These are phyloP conservation scores for Pelusios castaneus DNA, from an alignment of 2,113 vertebrate genomes.

Conservation along the genomic window DNA sequence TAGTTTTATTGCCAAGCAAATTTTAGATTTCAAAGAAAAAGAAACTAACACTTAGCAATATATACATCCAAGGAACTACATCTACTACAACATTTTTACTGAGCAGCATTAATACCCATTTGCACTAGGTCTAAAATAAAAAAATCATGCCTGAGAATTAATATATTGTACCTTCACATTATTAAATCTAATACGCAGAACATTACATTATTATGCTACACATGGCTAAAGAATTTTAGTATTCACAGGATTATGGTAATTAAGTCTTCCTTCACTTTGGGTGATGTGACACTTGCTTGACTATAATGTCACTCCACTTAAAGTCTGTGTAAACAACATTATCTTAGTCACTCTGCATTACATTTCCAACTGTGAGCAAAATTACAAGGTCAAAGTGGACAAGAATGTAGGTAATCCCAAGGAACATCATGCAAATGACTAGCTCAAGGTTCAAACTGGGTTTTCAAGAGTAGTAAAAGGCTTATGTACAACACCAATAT, in stretches of 20 bases:
- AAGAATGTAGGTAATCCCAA: constrained; percentile 79
- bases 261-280: constrained; percentile 84
- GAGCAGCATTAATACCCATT: background rate
- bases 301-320: constrained; percentile 90
- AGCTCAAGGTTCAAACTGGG: constrained; percentile 65
- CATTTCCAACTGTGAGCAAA: constrained; percentile 83
- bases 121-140: constrained; percentile 36
- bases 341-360: constrained; percentile 84
- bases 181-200: constrained; percentile 74
- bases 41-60: background rate
- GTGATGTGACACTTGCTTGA: constrained; percentile 86
- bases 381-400: constrained; percentile 86
- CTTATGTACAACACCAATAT: constrained; percentile 52
- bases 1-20: background rate
- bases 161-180: constrained; percentile 55
- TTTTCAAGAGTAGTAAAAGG: constrained; percentile 72
- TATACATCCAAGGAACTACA: background rate
- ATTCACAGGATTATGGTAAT: constrained; percentile 87
- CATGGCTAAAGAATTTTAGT: constrained; percentile 83
- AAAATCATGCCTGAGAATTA: constrained; percentile 17
- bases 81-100: background rate
- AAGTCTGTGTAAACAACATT: constrained; percentile 90
- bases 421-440: constrained; percentile 78
- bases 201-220: constrained; percentile 83
- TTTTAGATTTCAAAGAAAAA: background rate